Evolutionary conservation across 2,113 vertebrate species (phyloP).

Genomic region (Anoplopoma fimbria): DNA sequence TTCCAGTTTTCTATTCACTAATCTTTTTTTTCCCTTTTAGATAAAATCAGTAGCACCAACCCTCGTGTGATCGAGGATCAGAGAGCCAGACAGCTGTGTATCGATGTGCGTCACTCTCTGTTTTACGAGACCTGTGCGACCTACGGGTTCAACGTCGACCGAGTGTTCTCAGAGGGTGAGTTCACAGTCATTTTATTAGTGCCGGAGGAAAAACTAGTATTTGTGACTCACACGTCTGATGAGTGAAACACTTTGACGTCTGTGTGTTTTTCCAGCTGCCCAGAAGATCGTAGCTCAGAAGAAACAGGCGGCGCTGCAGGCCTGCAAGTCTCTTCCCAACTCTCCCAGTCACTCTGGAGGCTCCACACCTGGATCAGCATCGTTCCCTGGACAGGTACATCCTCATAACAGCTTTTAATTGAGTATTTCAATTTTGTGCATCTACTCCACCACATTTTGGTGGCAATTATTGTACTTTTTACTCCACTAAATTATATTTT

Average conservation of each 20-base stretch:
- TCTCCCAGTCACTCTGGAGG: conserved; percentile 93
- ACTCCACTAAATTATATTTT: not conserved
- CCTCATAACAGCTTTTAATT: not conserved
- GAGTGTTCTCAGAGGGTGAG: conserved; percentile 94
- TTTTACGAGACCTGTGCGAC: conserved; percentile 98
- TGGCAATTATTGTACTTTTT: not conserved
- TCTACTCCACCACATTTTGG: not conserved
- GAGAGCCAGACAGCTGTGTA: conserved; percentile 89
- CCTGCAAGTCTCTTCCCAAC: conserved; percentile 95
- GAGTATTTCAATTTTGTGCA: not conserved
- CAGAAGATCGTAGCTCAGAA: conserved; percentile 91
- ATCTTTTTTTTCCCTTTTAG: conserved; percentile 69
- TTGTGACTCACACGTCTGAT: not conserved
- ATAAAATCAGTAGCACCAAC: conserved; percentile 93
- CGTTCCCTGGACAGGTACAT: conserved; percentile 86
- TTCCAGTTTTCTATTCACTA: not conserved
- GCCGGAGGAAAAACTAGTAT: not conserved
- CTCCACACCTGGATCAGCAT: conserved; percentile 88
- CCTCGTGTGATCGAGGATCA: conserved; percentile 92
- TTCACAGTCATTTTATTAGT: not conserved
- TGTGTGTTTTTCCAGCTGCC: conserved; percentile 82
- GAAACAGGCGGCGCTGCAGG: conserved; percentile 90
- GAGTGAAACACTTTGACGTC: not conserved
- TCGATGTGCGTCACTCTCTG: conserved; percentile 89
- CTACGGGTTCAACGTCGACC: conserved; percentile 95